Evolutionary conservation across 1,140 invertebrate species (phyloP).

Genomic region (Palaemon carinicauda): DNA sequence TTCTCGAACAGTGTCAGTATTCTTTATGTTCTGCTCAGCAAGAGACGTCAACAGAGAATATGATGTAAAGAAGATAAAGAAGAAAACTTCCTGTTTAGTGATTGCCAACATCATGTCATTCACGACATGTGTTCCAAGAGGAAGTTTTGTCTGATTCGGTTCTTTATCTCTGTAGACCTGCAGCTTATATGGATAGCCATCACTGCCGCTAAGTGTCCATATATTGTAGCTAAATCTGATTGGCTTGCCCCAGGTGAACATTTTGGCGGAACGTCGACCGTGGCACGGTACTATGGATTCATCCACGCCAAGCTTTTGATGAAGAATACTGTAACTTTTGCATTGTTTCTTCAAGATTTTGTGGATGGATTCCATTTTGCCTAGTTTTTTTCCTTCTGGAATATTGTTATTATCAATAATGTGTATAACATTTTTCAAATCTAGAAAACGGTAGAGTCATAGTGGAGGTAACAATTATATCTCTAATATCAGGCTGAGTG

Average conservation of each 20-base stretch:
- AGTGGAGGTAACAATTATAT: background rate
- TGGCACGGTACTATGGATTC: background rate
- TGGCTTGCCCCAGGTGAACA: background rate
- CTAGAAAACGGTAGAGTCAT: no score
- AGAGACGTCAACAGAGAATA: no score
- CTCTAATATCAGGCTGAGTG: background rate
- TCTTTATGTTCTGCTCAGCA: no score
- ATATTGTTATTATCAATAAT: no score
- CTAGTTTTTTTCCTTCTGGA: no score
- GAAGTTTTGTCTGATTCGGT: no score
- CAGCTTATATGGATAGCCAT: background rate
- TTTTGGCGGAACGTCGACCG: background rate
- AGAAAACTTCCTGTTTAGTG: background rate
- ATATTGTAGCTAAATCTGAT: background rate
- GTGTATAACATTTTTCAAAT: no score
- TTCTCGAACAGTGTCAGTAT: no score
- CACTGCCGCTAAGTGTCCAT: background rate
- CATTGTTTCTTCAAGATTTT: background rate
- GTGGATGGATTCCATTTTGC: background rate
- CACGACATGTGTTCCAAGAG: no score
- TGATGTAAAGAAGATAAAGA: background rate
- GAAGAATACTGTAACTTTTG: background rate
- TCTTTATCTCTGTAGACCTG: background rate
- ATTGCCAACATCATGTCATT: background rate
- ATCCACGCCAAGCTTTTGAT: background rate